A percentile compares a stretch with the other conserved stretches of the same genome.
Evolutionary conservation across 1,140 invertebrate genomes (phyloP).

Genomic region (Oryzaephilus surinamensis): DNA sequence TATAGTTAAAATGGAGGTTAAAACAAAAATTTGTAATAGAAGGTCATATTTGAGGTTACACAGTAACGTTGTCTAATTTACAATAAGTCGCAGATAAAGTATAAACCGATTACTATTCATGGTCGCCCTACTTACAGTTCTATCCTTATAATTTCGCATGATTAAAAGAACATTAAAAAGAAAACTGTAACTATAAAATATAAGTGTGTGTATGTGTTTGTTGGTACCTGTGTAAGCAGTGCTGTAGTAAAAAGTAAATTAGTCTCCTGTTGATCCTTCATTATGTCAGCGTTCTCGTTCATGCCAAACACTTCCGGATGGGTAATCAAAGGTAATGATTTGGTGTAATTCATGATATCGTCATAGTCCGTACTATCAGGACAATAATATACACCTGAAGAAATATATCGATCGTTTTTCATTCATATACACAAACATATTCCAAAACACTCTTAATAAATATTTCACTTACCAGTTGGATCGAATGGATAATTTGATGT

Average conservation of each 20-base stretch:
- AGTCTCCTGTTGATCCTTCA: constrained; percentile 86
- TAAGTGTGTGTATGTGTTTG: constrained; percentile 4
- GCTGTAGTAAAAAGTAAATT: constrained; percentile 67
- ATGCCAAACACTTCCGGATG: constrained; percentile 85
- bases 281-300: constrained; percentile 89
- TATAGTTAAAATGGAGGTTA: too few species aligned
- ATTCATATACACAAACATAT: neutral
- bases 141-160: neutral
- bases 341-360: constrained; percentile 66
- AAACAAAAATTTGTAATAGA: too few species aligned
- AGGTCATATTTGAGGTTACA: too few species aligned
- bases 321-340: constrained; percentile 65
- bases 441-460: constrained; percentile 5
- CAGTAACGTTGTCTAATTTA: too few species aligned
- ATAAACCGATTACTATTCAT: too few species aligned
- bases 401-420: constrained; percentile 1
- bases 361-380: constrained; percentile 66
- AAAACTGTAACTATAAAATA: too few species aligned
- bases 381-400: constrained; percentile 58
- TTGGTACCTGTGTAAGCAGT: constrained; percentile 70
- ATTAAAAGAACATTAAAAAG: neutral
- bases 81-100: too few species aligned
- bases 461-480: constrained; percentile 38
- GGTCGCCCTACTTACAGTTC: neutral
- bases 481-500: constrained; percentile 50